Conservation (phyloP, 1,140 invertebrate genomes). For the Glossosoma conforme region DNA sequence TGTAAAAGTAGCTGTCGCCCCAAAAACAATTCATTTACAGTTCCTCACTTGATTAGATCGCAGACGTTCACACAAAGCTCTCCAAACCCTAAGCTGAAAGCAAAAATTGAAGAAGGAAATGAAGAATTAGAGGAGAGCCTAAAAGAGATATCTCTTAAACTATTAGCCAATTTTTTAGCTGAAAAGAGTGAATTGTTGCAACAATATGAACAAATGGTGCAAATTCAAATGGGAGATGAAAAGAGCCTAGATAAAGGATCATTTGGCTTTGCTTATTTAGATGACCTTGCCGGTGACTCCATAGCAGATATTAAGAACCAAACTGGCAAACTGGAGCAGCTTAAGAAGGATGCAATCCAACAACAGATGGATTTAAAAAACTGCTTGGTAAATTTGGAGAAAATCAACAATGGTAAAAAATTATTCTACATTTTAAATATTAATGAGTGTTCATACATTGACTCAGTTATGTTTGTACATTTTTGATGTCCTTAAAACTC, state of each 20-base stretch:
- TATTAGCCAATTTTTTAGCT: slow-evolving; percentile 62
- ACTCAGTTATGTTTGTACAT: too few relatives aligned
- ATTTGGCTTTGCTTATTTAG: slow-evolving; percentile 63
- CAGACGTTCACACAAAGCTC: slow-evolving; percentile 60
- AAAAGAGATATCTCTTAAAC: slow-evolving; percentile 70
- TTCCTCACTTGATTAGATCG: slow-evolving; percentile 44
- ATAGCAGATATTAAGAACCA: slow-evolving; percentile 60
- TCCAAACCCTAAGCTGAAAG: slow-evolving; percentile 47
- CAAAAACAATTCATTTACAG: slow-evolving; percentile 42
- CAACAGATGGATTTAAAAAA: slow-evolving; percentile 61
- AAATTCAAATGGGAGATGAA: slow-evolving; percentile 53
- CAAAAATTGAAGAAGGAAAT: slow-evolving; percentile 46
- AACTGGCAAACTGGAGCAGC: slow-evolving; percentile 56
- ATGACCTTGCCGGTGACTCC: slow-evolving; percentile 56
- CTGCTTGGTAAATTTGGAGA: slow-evolving; percentile 40
- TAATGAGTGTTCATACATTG: too few relatives aligned
- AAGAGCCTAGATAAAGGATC: slow-evolving; percentile 51
- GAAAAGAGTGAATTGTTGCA: slow-evolving; percentile 63
- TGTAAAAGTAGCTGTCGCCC: slow-evolving; percentile 43
- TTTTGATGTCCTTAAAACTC: too few relatives aligned
- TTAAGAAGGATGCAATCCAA: slow-evolving; percentile 57
- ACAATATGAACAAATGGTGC: slow-evolving; percentile 60
- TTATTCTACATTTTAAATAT: background rate
- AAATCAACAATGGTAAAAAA: slow-evolving; percentile 35
- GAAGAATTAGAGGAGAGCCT: slow-evolving; percentile 59